phyloP scores from a whole-genome alignment of 2,797 vertebrate genomes.

The Poecilia wingei region DNA sequence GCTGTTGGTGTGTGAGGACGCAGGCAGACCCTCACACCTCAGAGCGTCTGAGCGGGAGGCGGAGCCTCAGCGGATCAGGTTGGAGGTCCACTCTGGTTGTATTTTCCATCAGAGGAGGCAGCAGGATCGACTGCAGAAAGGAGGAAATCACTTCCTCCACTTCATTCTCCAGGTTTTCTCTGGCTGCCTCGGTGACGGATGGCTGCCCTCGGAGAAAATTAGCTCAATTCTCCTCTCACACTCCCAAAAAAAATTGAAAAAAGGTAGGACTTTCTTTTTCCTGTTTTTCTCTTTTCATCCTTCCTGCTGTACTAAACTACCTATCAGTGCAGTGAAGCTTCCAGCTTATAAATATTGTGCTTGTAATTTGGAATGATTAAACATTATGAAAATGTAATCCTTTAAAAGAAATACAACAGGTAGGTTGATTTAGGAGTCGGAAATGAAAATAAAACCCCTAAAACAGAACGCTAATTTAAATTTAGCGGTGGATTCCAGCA shows the following conservation, averaged over 20 bases:
- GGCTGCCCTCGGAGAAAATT: constrained; percentile 28
- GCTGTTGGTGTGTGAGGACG: background rate
- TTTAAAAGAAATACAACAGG: constrained; percentile 31
- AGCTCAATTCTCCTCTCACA: constrained; percentile 13
- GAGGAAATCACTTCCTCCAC: constrained; percentile 21
- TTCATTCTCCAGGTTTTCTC: constrained; percentile 18
- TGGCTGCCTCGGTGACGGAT: constrained; percentile 12
- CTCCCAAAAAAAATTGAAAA: background rate
- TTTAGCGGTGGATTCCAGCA: constrained; percentile 19
- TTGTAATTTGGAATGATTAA: background rate
- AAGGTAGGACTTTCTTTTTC: constrained; percentile 57
- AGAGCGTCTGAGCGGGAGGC: constrained; percentile 39
- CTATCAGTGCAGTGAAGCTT: constrained; percentile 18
- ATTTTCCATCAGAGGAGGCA: constrained; percentile 40
- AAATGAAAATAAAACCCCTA: background rate
- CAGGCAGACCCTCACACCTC: background rate
- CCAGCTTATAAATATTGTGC: constrained; percentile 10
- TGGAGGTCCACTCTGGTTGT: constrained; percentile 50
- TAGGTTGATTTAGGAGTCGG: background rate
- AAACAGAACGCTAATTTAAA: background rate
- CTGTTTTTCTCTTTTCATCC: constrained; percentile 8
- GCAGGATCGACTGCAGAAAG: constrained; percentile 36
- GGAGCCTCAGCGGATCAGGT: constrained; percentile 54
- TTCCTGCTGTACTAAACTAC: constrained; percentile 17
- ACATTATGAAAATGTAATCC: constrained; percentile 4